phyloP scores from a whole-genome alignment of 2,888 invertebrate genomes.

The Meghimatium bilineatum region DNA sequence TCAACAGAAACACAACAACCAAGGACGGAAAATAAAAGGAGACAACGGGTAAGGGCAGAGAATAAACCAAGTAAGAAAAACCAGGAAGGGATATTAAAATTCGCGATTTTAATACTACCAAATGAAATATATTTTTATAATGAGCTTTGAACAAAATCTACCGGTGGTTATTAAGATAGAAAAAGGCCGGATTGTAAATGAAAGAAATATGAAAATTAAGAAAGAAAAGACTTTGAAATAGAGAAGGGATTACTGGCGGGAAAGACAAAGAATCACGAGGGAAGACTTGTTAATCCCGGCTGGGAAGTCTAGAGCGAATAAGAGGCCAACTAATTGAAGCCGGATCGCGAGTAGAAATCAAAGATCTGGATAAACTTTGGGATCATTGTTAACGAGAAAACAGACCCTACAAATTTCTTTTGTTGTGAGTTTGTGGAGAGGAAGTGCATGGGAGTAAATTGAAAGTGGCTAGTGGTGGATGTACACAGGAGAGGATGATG shows the following conservation, averaged over 20 bases:
- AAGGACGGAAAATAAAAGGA: neutral
- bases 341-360: constrained; percentile 6
- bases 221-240: constrained; percentile 13
- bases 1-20: neutral
- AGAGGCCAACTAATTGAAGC: constrained; percentile 33
- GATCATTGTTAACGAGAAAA: constrained; percentile 7
- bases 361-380: constrained; percentile 5
- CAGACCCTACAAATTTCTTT: constrained; percentile 16
- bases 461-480: no score
- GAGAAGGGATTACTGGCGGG: constrained; percentile 19
- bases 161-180: neutral
- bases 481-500: no score
- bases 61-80: neutral
- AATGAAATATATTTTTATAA: constrained; percentile 39
- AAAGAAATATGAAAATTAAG: constrained; percentile 26
- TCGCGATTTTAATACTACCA: constrained; percentile 11
- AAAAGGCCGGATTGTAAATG: neutral
- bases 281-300: constrained; percentile 34
- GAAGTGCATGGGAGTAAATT: neutral
- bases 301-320: constrained; percentile 24
- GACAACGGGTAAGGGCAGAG: neutral
- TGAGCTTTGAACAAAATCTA: neutral
- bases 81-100: constrained; percentile 32
- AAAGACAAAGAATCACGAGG: constrained; percentile 33
- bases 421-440: neutral